Evolutionary conservation across 2,113 vertebrate species (phyloP).

Genomic region (Seriola rivoliana): DNA sequence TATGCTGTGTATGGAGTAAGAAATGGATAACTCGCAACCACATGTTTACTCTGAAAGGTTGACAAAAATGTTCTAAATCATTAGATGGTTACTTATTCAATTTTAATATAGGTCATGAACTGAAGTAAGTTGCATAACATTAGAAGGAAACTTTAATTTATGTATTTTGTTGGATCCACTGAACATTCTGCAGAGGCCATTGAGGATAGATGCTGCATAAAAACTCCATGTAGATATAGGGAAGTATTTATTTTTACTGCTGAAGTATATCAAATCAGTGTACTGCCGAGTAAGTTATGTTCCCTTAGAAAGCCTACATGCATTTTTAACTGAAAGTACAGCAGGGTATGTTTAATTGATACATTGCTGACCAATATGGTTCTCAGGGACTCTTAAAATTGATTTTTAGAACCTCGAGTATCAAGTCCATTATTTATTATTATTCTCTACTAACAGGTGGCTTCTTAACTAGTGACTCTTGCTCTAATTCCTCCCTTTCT

Average conservation of each 20-base stretch:
- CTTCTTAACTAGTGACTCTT: slow-evolving; percentile 35
- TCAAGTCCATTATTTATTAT: background rate
- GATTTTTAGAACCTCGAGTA: background rate
- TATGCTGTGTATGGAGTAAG: background rate
- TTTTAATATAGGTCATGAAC: background rate
- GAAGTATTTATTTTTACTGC: background rate
- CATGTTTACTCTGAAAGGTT: background rate
- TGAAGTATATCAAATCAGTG: background rate
- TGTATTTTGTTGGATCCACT: background rate
- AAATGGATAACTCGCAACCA: background rate
- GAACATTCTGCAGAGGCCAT: too few relatives aligned
- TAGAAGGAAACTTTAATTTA: too few relatives aligned
- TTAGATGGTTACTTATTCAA: background rate
- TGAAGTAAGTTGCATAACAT: background rate
- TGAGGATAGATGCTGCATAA: background rate
- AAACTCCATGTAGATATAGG: background rate
- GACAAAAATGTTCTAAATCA: background rate
- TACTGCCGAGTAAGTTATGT: background rate
- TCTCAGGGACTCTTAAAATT: background rate
- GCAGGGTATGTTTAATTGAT: slow-evolving; percentile 24
- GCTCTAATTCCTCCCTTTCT: slow-evolving; percentile 29
- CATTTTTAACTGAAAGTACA: slow-evolving; percentile 2
- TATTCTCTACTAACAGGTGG: slow-evolving; percentile 17
- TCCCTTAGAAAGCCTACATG: background rate
- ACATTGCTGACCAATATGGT: background rate